Conservation (phyloP, 92 coral and sea anemone species). For the Phenganax subtilis region DNA sequence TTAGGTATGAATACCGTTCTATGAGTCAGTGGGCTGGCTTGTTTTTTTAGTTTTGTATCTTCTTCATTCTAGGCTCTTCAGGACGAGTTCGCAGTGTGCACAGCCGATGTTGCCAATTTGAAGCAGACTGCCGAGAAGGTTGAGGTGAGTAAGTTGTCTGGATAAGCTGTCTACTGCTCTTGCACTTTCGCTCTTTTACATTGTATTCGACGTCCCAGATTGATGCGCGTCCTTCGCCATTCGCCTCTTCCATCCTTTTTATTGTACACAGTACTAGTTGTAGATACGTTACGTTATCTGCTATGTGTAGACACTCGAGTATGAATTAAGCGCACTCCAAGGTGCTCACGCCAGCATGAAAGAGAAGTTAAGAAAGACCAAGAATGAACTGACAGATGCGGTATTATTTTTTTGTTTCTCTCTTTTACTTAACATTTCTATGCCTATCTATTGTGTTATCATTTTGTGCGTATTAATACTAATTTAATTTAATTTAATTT, state of each 20-base stretch:
- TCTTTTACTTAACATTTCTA: too few relatives aligned
- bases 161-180: too few relatives aligned
- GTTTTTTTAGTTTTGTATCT: too few relatives aligned
- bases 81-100: conserved; percentile 44
- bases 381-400: conserved; percentile 73
- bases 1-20: too few relatives aligned
- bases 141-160: conserved; percentile 49
- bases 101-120: conserved; percentile 82
- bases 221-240: background rate
- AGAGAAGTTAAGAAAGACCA: conserved; percentile 69
- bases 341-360: conserved; percentile 55
- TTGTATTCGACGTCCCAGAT: background rate
- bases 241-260: too few relatives aligned
- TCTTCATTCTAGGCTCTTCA: too few relatives aligned
- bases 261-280: background rate
- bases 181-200: background rate
- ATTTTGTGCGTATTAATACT: too few relatives aligned
- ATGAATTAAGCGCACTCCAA: conserved; percentile 61
- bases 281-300: background rate
- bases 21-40: too few relatives aligned
- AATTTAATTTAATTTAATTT: too few relatives aligned
- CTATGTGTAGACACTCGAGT: conserved; percentile 58
- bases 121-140: conserved; percentile 63
- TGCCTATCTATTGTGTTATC: background rate
- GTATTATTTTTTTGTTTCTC: background rate